Percentiles rank a stretch among this genome's conserved stretches.
Conservation (phyloP, 2,797 vertebrate genomes). For the Iguana delicatissima region DNA sequence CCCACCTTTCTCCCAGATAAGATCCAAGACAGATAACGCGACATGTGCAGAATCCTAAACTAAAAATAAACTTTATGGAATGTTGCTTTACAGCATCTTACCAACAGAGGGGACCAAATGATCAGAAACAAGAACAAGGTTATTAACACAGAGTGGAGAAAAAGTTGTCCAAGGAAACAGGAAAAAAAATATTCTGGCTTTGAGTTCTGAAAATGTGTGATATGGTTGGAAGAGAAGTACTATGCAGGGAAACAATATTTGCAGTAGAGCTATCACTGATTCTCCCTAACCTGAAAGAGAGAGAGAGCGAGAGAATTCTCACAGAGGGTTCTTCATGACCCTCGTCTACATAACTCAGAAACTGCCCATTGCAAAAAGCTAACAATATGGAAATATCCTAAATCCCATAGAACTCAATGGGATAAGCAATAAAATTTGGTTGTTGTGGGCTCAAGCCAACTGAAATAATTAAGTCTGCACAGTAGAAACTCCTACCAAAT, state of each 20-base stretch:
- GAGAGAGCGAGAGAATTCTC: background rate
- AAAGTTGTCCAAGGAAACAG: too few species aligned
- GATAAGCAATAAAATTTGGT: background rate
- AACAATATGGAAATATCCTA: background rate
- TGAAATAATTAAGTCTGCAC: background rate
- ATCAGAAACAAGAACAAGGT: constrained; percentile 30
- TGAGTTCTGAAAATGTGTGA: background rate
- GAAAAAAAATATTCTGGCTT: background rate
- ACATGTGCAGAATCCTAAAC: fast-evolving
- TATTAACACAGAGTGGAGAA: fast-evolving
- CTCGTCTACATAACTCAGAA: background rate
- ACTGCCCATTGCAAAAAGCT: background rate
- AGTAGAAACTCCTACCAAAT: background rate
- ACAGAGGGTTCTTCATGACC: background rate
- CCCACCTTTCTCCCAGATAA: too few species aligned
- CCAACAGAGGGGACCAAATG: constrained; percentile 59
- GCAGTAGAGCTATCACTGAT: background rate
- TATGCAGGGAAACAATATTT: background rate
- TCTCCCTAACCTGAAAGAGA: background rate
- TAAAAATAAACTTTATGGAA: fast-evolving
- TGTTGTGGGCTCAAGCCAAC: background rate
- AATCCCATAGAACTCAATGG: background rate
- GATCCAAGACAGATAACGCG: too few species aligned
- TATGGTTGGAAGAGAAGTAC: too few species aligned
- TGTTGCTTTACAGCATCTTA: constrained; percentile 1